Percentiles rank a stretch among this genome's conserved stretches.
Evolutionary conservation across 2,888 invertebrate genomes (phyloP).

Genomic region (Xylocampa areola): DNA sequence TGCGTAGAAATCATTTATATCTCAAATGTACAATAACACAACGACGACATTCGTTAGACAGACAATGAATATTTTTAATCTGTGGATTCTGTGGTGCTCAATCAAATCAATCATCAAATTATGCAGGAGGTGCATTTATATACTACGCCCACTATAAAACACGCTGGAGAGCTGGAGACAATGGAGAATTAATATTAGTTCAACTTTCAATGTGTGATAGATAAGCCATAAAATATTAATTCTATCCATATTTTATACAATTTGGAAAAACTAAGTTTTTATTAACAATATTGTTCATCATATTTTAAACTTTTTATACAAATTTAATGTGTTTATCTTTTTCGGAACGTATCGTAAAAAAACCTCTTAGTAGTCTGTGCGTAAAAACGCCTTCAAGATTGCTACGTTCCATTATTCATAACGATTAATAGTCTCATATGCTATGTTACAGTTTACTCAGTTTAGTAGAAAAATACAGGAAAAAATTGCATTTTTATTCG

Average conservation of each 20-base stretch:
- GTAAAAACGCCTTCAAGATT: conserved; percentile 22
- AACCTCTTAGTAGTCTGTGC: no score
- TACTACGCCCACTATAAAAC: no score
- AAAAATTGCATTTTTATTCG: no score
- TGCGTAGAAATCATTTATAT: conserved; percentile 34
- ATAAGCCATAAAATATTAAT: no score
- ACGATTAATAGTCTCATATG: background rate
- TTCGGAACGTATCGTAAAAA: conserved; percentile 29
- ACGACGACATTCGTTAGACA: conserved; percentile 40
- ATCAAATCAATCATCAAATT: conserved; percentile 1
- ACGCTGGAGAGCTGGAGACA: no score
- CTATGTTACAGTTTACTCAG: background rate
- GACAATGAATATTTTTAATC: conserved; percentile 45
- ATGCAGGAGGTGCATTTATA: conserved; percentile 31
- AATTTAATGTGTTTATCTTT: background rate
- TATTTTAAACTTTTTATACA: no score
- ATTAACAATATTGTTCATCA: no score
- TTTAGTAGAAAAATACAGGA: no score
- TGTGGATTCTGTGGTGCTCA: conserved; percentile 11
- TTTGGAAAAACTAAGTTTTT: no score
- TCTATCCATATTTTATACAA: no score
- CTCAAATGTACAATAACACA: conserved; percentile 55
- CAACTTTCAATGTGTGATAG: no score
- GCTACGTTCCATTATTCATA: conserved; percentile 21
- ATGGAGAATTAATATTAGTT: no score